phyloP scores from a whole-genome alignment of 2,888 invertebrate genomes.

The Bellardia bayeri region DNA sequence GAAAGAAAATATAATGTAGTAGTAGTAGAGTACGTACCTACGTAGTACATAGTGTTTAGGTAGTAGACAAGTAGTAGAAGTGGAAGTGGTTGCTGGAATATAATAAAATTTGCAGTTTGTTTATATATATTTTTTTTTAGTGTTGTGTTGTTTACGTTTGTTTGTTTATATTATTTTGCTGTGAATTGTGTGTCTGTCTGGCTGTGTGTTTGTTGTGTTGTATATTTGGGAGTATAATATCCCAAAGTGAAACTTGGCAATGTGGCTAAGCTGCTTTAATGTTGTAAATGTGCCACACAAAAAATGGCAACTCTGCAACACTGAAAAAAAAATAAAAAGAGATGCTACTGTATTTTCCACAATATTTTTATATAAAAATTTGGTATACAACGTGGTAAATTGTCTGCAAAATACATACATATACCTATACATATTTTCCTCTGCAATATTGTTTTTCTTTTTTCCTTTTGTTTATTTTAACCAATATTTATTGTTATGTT shows the following conservation, averaged over 20 bases:
- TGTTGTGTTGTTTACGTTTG: slow-evolving; percentile 37
- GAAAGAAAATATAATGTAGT: background rate
- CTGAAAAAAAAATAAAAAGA: slow-evolving; percentile 26
- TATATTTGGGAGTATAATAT: slow-evolving; percentile 51
- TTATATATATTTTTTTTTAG: slow-evolving; percentile 46
- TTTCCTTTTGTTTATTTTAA: slow-evolving; percentile 9
- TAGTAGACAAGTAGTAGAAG: slow-evolving; percentile 10
- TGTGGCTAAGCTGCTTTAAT: slow-evolving; percentile 28
- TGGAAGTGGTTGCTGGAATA: slow-evolving; percentile 30
- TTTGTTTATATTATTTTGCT: slow-evolving; percentile 55
- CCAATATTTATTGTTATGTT: slow-evolving; percentile 61
- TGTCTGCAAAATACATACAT: slow-evolving; percentile 41
- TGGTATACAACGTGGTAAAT: slow-evolving; percentile 31
- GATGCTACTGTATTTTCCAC: slow-evolving; percentile 9
- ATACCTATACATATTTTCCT: background rate
- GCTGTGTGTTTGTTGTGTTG: background rate
- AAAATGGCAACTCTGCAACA: slow-evolving; percentile 42
- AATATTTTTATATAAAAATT: slow-evolving; percentile 11
- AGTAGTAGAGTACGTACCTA: background rate
- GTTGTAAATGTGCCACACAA: background rate
- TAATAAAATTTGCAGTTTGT: slow-evolving; percentile 59
- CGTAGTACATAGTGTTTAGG: background rate
- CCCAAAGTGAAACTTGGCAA: slow-evolving; percentile 64
- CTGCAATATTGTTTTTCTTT: slow-evolving; percentile 29
- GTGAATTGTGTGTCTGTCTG: slow-evolving; percentile 28